Evolutionary conservation across 2,797 vertebrate species (phyloP), one percentile per base, ranked within the genome.

Genomic region (Cuniculus paca): DNA sequence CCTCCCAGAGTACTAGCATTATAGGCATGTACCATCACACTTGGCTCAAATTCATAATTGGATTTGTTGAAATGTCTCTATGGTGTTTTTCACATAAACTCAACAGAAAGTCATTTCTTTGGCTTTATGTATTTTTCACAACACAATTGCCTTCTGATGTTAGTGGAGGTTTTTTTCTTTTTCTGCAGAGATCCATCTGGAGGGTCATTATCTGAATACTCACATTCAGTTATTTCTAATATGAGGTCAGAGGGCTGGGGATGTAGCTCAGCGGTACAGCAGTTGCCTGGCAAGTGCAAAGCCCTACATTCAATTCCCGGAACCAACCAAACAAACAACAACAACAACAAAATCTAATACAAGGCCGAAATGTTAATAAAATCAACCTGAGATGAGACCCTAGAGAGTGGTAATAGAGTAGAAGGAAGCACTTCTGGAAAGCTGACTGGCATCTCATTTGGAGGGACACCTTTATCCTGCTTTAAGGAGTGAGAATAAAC

Each of bases 281-380:
- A 54, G 16, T 54, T 54, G 52, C 52, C 52, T 54, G 52, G 52
- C 52, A 54, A 54, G 52, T 54, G 52, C 52, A 54, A 54, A 16
- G 52, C 52, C 16, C 52, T 54, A 54, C 16, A 16, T 54, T 54
- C 52, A 54, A 54, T 54, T 54, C 52, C 52, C 19, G 52, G 52
- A 11, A 16, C 52, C 16, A 54, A 54, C 16, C 16, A 54, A 17
- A 3, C 16, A 54, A 54, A 54, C 17, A 54, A 54, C 17, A 54
- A 48, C 17, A 54, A 11, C 16, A n/a, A n/a, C 17, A 16, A 54
- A 54, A 54, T 96, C 42, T 68, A 56, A 34, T 61, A 83, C 10
- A 63, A 78, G 42, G 42, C 42, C 63, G 48, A 80, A 85, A 72
- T 84, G 63, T 83, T 88, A 95, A 91, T 56, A 81, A 79, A 85